A percentile compares a stretch with the other conserved stretches of the same genome.
These are phyloP conservation scores for Drosophila helvetica DNA, from an alignment of 2,888 invertebrate species.

Conservation along the genomic window DNA sequence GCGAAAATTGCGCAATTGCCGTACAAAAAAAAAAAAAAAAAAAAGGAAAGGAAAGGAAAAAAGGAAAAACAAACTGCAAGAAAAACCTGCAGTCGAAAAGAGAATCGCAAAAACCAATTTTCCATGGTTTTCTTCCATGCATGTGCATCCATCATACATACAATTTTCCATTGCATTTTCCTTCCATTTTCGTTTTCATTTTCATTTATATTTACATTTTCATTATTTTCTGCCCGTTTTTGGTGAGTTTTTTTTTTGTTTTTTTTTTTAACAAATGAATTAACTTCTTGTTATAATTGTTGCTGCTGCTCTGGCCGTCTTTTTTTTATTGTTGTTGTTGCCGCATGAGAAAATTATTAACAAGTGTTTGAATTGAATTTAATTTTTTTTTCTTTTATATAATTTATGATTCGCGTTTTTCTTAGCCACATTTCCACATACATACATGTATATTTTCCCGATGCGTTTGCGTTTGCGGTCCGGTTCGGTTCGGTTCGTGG, in stretches of 20 bases:
- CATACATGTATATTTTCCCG: too few species aligned
- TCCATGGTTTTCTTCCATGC: constrained; percentile 47
- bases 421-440: constrained; percentile 27
- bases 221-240: constrained; percentile 43
- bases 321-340: constrained; percentile 47
- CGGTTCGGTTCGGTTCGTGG: background rate
- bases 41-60: background rate
- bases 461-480: background rate
- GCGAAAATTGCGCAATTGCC: constrained; percentile 53
- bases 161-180: constrained; percentile 41
- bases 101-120: constrained; percentile 35
- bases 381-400: constrained; percentile 54
- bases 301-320: constrained; percentile 18
- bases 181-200: constrained; percentile 28
- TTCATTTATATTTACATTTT: constrained; percentile 19
- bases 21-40: background rate
- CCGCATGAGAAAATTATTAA: constrained; percentile 69
- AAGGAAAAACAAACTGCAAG: constrained; percentile 8
- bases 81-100: constrained; percentile 11
- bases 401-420: constrained; percentile 48
- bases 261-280: constrained; percentile 51
- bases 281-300: constrained; percentile 49
- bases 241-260: constrained; percentile 6
- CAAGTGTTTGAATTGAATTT: constrained; percentile 33
- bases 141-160: constrained; percentile 48